Percentiles rank a stretch among this genome's conserved stretches.
Conservation (phyloP, 2,797 vertebrate species). For the Hozukius guyotensis region DNA sequence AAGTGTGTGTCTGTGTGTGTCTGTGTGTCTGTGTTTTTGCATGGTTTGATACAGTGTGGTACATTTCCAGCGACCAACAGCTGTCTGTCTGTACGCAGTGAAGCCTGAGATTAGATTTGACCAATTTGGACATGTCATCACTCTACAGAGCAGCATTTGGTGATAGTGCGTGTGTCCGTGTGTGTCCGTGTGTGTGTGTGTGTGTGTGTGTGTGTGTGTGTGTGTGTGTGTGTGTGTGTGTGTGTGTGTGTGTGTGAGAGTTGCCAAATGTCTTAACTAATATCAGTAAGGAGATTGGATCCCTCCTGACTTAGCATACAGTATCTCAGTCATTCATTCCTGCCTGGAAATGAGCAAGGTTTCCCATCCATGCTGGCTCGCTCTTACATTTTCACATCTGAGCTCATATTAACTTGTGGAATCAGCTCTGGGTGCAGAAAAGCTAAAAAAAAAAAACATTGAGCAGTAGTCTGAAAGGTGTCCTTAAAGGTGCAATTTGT, state of each 20-base stretch:
- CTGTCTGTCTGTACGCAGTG: slow-evolving; percentile 44
- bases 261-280: slow-evolving; percentile 35
- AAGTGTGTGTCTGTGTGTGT: slow-evolving; percentile 1
- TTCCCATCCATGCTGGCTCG: not conserved
- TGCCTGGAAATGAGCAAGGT: slow-evolving; percentile 24
- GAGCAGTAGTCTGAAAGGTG: not conserved
- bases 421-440: slow-evolving; percentile 1
- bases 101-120: slow-evolving; percentile 60
- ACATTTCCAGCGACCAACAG: slow-evolving; percentile 32
- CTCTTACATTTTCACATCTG: slow-evolving; percentile 1
- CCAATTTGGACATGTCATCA: slow-evolving; percentile 50
- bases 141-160: slow-evolving; percentile 24
- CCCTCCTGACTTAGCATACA: not conserved
- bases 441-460: not conserved
- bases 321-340: slow-evolving; percentile 13
- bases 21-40: not conserved
- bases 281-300: slow-evolving; percentile 25
- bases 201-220: not conserved
- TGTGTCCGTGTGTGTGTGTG: not conserved
- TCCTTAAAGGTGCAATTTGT: not conserved
- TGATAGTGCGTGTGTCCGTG: not conserved
- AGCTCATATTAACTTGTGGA: not conserved
- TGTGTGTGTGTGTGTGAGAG: not conserved
- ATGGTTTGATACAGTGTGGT: slow-evolving; percentile 5
- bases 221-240: not conserved